Evolutionary conservation across 2,797 vertebrate species (phyloP).

Genomic region (Danio aesculapii): DNA sequence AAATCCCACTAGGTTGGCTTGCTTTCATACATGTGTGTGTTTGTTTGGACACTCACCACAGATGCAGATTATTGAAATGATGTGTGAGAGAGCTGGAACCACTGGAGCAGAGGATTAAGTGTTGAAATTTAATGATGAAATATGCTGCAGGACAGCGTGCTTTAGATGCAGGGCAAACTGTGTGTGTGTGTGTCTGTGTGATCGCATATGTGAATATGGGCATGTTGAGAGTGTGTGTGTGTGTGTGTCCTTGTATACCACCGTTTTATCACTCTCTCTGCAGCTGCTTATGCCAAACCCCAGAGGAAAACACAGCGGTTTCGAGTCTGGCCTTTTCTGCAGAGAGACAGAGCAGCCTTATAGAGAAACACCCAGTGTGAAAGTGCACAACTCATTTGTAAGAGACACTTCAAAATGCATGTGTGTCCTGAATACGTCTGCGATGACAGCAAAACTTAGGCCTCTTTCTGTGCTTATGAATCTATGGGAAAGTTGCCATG

Average conservation of each 20-base stretch:
- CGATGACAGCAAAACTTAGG: slow-evolving; percentile 51
- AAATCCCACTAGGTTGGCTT: neutral
- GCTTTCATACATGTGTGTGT: slow-evolving; percentile 33
- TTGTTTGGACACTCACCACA: slow-evolving; percentile 53
- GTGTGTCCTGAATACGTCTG: slow-evolving; percentile 52
- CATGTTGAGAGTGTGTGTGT: slow-evolving; percentile 51
- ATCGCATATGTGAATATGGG: slow-evolving; percentile 50
- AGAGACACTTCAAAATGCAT: slow-evolving; percentile 39
- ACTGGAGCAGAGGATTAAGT: slow-evolving; percentile 86
- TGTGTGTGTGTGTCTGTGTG: slow-evolving; percentile 55
- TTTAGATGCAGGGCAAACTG: slow-evolving; percentile 36
- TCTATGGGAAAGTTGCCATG: slow-evolving; percentile 77
- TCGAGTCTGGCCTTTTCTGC: slow-evolving; percentile 18
- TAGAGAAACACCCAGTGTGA: slow-evolving; percentile 30
- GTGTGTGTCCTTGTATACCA: slow-evolving; percentile 55
- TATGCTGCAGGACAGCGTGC: slow-evolving; percentile 73
- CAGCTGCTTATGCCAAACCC: slow-evolving; percentile 56
- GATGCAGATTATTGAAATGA: slow-evolving; percentile 84
- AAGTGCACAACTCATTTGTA: slow-evolving; percentile 40
- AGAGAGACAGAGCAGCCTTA: slow-evolving; percentile 9
- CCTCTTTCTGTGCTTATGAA: slow-evolving; percentile 45
- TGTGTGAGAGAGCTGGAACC: slow-evolving; percentile 73
- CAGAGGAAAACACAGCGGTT: slow-evolving; percentile 44
- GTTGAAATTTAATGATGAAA: slow-evolving; percentile 85
- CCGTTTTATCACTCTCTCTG: slow-evolving; percentile 49